These are phyloP conservation scores for Menura novaehollandiae DNA, from an alignment of 2,113 vertebrate species.

Conservation along the genomic window DNA sequence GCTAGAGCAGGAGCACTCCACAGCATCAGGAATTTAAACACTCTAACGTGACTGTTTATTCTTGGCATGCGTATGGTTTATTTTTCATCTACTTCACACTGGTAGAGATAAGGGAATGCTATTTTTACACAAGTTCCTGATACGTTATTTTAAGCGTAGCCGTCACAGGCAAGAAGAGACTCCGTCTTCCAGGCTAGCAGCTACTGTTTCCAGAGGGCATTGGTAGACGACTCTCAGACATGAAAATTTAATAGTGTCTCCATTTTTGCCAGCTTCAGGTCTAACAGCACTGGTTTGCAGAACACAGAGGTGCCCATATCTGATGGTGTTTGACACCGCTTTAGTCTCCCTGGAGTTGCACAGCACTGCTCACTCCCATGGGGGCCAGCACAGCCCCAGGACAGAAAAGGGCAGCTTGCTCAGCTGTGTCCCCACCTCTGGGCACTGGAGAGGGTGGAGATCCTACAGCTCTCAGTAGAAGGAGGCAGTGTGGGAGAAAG, in stretches of 20 bases:
- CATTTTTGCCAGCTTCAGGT: neutral
- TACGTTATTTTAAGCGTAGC: neutral
- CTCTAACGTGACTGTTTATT: neutral
- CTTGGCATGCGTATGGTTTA: neutral
- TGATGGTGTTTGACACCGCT: neutral
- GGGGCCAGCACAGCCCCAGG: rapidly evolving
- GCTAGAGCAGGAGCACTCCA: neutral
- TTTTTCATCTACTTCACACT: conserved; percentile 36
- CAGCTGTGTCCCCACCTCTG: neutral
- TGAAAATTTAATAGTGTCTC: neutral
- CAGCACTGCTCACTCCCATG: neutral
- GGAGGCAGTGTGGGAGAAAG: neutral
- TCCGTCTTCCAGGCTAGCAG: neutral
- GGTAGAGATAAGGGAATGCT: conserved; percentile 34
- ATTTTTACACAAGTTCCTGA: conserved; percentile 25
- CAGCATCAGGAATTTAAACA: neutral
- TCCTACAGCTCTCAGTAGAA: neutral
- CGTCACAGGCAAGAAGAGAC: neutral
- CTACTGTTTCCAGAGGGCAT: neutral
- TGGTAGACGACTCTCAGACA: neutral
- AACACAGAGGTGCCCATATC: neutral
- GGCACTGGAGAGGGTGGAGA: neutral
- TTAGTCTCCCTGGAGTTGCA: rapidly evolving
- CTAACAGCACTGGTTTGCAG: neutral
- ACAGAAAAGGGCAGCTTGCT: neutral